Conservation (phyloP, 2,888 invertebrate species). For the Diplolepis rosae region DNA sequence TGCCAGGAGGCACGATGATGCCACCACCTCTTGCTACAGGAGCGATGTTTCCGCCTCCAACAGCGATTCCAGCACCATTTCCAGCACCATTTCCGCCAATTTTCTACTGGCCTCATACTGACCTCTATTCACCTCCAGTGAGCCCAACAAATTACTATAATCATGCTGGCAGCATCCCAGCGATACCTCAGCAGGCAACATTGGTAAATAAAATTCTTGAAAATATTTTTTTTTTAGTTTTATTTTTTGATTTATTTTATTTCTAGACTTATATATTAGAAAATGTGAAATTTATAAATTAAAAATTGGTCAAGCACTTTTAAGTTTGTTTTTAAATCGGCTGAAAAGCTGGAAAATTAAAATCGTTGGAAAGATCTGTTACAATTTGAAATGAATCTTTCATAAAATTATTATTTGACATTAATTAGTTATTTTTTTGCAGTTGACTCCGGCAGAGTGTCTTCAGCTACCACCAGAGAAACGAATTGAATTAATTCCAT, state of each 20-base stretch:
- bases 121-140: conserved; percentile 95
- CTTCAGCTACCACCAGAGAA: conserved; percentile 63
- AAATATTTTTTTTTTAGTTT: conserved; percentile 11
- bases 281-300: not conserved
- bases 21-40: conserved; percentile 75
- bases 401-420: not conserved
- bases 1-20: conserved; percentile 78
- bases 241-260: too few species aligned
- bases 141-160: conserved; percentile 92
- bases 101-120: conserved; percentile 95
- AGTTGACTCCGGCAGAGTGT: conserved; percentile 67
- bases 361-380: too few species aligned
- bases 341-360: too few species aligned
- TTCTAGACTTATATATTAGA: too few species aligned
- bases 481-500: conserved; percentile 63
- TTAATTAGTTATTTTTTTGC: conserved; percentile 39
- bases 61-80: conserved; percentile 76
- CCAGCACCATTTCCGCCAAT: conserved; percentile 79
- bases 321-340: too few species aligned
- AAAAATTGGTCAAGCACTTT: too few species aligned
- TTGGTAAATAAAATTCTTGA: conserved; percentile 52
- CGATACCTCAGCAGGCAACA: conserved; percentile 65
- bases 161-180: conserved; percentile 74
- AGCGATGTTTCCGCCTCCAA: conserved; percentile 76
- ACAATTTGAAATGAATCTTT: too few species aligned